phyloP scores from a whole-genome alignment of 2,888 invertebrate genomes.

The Thecocarcelia acutangulata region DNA sequence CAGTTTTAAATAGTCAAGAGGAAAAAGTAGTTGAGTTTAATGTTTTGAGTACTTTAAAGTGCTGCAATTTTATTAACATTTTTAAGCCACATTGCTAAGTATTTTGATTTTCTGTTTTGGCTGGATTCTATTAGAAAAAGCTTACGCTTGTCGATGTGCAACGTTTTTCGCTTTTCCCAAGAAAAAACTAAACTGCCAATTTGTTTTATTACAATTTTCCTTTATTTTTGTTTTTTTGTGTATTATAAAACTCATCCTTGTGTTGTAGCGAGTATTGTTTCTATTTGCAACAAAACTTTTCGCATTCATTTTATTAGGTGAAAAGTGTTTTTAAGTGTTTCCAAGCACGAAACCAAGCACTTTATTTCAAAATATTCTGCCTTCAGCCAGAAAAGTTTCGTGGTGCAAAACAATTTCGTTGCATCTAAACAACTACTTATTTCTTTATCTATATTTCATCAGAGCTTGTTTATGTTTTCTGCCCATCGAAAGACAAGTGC shows the following conservation, averaged over 20 bases:
- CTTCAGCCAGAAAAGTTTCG: conserved; percentile 13
- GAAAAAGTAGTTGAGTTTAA: not conserved
- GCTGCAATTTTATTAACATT: no score
- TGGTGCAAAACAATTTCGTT: conserved; percentile 34
- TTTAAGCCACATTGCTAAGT: no score
- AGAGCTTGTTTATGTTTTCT: conserved; percentile 31
- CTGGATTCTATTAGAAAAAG: no score
- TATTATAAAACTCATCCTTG: not conserved
- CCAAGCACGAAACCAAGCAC: conserved; percentile 68
- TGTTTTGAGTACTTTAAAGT: not conserved
- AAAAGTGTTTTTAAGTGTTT: conserved; percentile 71
- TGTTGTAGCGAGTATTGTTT: not conserved
- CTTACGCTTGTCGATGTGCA: no score
- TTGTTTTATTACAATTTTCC: not conserved
- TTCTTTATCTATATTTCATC: conserved; percentile 56
- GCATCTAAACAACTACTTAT: conserved; percentile 46
- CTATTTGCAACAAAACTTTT: conserved; percentile 16
- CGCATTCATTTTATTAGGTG: conserved; percentile 66
- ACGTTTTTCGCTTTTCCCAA: not conserved
- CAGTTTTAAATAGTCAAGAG: no score
- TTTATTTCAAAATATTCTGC: conserved; percentile 19
- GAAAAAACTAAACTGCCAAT: not conserved
- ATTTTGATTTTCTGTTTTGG: no score
- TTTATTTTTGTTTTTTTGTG: not conserved
- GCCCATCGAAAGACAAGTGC: conserved; percentile 27